phyloP scores from a whole-genome alignment of 2,888 invertebrate species.

The Drosophila heteroneura region DNA sequence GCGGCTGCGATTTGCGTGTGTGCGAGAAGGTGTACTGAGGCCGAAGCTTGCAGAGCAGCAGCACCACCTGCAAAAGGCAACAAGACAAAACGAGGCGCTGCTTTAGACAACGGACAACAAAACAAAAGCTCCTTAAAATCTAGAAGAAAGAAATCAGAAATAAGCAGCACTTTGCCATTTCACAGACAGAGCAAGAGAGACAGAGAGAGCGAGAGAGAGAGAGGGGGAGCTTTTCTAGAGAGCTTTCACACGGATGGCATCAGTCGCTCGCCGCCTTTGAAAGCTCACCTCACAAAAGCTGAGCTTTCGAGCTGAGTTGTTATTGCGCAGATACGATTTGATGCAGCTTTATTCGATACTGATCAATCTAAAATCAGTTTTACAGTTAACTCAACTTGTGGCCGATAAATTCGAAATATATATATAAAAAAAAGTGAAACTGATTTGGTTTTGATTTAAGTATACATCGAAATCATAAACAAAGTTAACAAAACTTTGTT shows the following conservation, averaged over 20 bases:
- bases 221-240: background rate
- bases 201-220: background rate
- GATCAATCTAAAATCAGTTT: slow-evolving; percentile 86
- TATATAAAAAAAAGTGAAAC: slow-evolving; percentile 9
- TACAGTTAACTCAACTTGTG: slow-evolving; percentile 35
- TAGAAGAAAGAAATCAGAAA: slow-evolving; percentile 1
- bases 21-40: slow-evolving; percentile 97
- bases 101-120: slow-evolving; percentile 1
- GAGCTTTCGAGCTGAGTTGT: background rate
- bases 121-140: background rate
- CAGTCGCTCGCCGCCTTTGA: background rate
- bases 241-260: slow-evolving; percentile 14
- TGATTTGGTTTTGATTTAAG: slow-evolving; percentile 1
- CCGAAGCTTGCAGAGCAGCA: slow-evolving; percentile 95
- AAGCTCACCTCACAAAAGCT: slow-evolving; percentile 37
- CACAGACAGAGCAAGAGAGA: slow-evolving; percentile 3
- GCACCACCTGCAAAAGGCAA: slow-evolving; percentile 90
- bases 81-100: slow-evolving; percentile 8
- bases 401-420: slow-evolving; percentile 55
- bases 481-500: slow-evolving; percentile 1
- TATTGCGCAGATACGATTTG: slow-evolving; percentile 1
- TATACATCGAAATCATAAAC: background rate
- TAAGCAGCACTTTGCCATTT: slow-evolving; percentile 32
- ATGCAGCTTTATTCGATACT: slow-evolving; percentile 84
- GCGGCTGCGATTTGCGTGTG: slow-evolving; percentile 94